Conservation (phyloP, 1,140 invertebrate genomes). For the Drosophila sulfurigaster region DNA sequence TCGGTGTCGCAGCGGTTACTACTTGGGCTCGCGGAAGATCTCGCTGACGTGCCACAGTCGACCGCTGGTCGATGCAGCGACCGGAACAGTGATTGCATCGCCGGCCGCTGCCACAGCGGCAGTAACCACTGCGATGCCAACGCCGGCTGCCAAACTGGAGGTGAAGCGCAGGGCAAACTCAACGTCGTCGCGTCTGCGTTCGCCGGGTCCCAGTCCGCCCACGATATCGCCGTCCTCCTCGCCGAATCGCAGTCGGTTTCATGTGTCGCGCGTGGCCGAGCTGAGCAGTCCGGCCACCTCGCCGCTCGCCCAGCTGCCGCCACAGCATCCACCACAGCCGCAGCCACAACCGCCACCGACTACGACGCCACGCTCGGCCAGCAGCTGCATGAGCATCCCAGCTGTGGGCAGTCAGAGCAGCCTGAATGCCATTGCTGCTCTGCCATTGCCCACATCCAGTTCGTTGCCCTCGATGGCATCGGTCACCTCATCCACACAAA, state of each 20-base stretch:
- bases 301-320: constrained; percentile 67
- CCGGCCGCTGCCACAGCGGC: constrained; percentile 68
- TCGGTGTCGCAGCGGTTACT: constrained; percentile 84
- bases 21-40: constrained; percentile 87
- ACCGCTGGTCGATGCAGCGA: constrained; percentile 69
- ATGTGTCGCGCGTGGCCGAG: constrained; percentile 87
- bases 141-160: constrained; percentile 79
- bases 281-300: constrained; percentile 71
- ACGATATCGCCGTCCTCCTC: constrained; percentile 89
- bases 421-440: constrained; percentile 31
- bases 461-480: constrained; percentile 81
- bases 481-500: constrained; percentile 78
- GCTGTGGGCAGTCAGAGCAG: constrained; percentile 65
- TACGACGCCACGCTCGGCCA: constrained; percentile 56
- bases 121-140: constrained; percentile 68
- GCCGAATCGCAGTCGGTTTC: constrained; percentile 87
- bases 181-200: constrained; percentile 85
- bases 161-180: constrained; percentile 86
- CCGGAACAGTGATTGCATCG: constrained; percentile 68
- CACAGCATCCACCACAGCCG: constrained; percentile 48
- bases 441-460: constrained; percentile 71
- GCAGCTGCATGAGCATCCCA: constrained; percentile 79
- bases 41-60: constrained; percentile 86
- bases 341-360: constrained; percentile 55
- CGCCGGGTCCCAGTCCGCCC: constrained; percentile 89